Evolutionary conservation across 2,113 vertebrate species (phyloP).

Genomic region (Gallinago paraguaiae): DNA sequence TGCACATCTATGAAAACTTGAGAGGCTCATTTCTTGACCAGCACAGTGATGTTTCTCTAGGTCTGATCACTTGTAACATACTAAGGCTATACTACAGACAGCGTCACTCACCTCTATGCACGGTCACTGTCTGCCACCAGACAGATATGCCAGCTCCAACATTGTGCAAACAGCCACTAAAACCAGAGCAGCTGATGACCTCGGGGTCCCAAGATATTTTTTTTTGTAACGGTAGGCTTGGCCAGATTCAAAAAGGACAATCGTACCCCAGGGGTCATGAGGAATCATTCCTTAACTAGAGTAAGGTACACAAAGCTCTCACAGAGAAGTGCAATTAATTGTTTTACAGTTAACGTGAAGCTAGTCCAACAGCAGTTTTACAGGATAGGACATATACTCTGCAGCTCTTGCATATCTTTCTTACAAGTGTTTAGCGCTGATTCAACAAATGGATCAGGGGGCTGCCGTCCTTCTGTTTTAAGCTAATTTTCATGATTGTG

Average conservation of each 20-base stretch:
- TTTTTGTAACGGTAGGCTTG: background rate
- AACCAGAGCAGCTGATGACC: background rate
- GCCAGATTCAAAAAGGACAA: background rate
- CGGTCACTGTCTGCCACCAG: background rate
- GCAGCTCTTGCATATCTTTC: background rate
- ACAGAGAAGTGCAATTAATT: background rate
- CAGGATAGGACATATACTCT: background rate
- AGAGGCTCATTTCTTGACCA: background rate
- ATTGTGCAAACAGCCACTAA: background rate
- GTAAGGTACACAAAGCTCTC: background rate
- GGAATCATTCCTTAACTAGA: background rate
- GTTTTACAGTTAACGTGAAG: background rate
- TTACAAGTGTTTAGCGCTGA: accelerated
- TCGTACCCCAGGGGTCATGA: background rate
- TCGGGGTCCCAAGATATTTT: background rate
- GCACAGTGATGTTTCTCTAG: background rate
- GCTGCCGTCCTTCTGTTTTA: background rate
- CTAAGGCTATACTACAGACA: background rate
- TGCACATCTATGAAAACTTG: background rate
- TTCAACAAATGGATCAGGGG: background rate
- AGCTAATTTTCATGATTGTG: background rate
- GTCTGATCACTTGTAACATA: background rate
- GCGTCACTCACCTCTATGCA: background rate
- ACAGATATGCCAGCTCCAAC: background rate
- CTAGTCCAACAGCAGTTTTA: background rate